Evolutionary conservation across 2,113 vertebrate species (phyloP).

Genomic region (Cygnus atratus): DNA sequence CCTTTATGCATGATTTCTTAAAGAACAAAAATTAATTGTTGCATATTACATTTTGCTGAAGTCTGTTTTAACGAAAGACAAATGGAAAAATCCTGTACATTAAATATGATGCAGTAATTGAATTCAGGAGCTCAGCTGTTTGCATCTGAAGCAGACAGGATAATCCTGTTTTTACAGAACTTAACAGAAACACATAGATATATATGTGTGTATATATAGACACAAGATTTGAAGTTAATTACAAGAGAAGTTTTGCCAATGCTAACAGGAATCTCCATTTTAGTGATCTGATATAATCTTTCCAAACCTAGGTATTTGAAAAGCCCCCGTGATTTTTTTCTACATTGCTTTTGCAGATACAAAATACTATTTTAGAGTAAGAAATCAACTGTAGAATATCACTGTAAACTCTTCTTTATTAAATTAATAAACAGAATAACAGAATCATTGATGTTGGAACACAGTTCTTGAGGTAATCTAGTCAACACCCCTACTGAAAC

Average conservation of each 20-base stretch:
- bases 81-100: neutral
- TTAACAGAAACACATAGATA: neutral
- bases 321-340: neutral
- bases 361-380: neutral
- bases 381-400: neutral
- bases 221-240: neutral
- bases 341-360: neutral
- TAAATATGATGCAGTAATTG: neutral
- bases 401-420: neutral
- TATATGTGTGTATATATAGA: fast-evolving
- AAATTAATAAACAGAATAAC: neutral
- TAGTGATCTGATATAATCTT: neutral
- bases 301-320: neutral
- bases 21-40: neutral
- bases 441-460: neutral
- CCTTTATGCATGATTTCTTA: neutral
- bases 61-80: neutral
- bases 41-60: neutral
- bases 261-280: neutral
- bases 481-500: neutral
- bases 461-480: neutral
- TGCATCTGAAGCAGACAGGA: neutral
- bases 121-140: neutral
- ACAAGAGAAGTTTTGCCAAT: neutral
- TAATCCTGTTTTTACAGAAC: neutral